Evolutionary conservation across 2,888 invertebrate species (phyloP).

Genomic region (Athripsodes cinereus): DNA sequence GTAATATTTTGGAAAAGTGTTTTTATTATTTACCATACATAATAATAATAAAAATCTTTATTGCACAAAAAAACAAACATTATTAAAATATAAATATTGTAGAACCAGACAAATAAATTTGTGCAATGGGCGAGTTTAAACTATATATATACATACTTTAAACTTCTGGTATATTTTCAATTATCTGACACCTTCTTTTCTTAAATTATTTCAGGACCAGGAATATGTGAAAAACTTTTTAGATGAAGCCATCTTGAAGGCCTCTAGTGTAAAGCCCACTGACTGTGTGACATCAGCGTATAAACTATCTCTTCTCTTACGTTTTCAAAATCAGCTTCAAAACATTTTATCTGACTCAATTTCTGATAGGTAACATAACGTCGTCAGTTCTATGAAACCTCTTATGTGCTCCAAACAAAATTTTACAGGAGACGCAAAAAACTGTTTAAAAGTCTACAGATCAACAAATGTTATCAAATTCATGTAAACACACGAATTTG

Average conservation of each 20-base stretch:
- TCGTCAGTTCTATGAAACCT: too few species aligned
- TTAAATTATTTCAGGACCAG: neutral
- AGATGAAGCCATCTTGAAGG: slow-evolving; percentile 45
- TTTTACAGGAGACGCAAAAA: too few species aligned
- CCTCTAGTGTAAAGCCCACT: slow-evolving; percentile 65
- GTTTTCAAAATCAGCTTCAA: neutral
- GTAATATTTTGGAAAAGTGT: neutral
- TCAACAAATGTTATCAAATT: too few species aligned
- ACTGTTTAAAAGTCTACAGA: too few species aligned
- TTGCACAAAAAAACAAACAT: too few species aligned
- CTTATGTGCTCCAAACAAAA: too few species aligned
- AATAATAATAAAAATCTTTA: too few species aligned
- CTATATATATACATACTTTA: neutral
- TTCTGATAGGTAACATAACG: too few species aligned
- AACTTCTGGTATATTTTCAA: neutral
- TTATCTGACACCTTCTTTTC: neutral
- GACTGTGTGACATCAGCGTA: slow-evolving; percentile 73
- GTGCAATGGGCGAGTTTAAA: too few species aligned
- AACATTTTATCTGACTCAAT: neutral
- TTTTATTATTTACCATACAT: neutral
- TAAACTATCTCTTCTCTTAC: slow-evolving; percentile 42
- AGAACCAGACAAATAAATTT: too few species aligned
- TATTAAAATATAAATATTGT: too few species aligned
- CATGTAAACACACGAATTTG: too few species aligned
- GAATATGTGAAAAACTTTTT: neutral